Evolutionary conservation across 1,140 invertebrate species (phyloP), one percentile per base, ranked within the genome.

Genomic region (Oreohelix idahoensis): DNA sequence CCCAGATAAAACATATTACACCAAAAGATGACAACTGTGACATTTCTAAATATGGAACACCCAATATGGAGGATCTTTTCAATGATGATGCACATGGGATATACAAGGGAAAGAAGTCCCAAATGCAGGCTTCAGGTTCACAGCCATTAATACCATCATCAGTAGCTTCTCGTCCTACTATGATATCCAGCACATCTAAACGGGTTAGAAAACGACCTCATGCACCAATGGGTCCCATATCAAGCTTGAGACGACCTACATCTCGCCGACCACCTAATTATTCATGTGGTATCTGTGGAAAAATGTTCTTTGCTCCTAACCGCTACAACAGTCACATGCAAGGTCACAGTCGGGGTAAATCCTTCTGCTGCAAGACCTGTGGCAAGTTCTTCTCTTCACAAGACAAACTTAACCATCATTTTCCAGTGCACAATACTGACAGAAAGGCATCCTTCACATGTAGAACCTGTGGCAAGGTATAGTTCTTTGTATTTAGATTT

Each of bases 321-420:
- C 79, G 84, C 29, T 85, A 82, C 63, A 80, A 85, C 29, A 82
- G 79, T 39, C 84, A 85, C 80, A 85, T 85, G 84, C 74, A 82
- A 49, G 81, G 84, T 79, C 84, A 85, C 42, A 82, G 79, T 42
- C 82, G 82, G 63, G 84, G 84, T 26, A 85, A 85, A 58, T 80
- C 84, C 26, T 85, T 81, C 45, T 85, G 84, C 75, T 85, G 84
- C 39, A 81, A 82, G 32, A 71, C 51, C 4, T 85, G 84, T 70
- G 84, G 84, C 5, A 85, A 85, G 53, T 49, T 85, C 74, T 85
- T 85, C 42, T 36, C 80, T n/a, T 79, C 84, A 23, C 79, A 85
- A 35, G 58, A 79, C 23, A 85, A 85, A 66, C 80, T 85, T 32
- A 76, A 85, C 29, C 45, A 73, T 38, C 84, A 85, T 63, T 49